Percentiles rank a stretch among this genome's conserved stretches.
These are phyloP conservation scores for Synergus umbraculus DNA, from an alignment of 2,888 invertebrate species.

Conservation along the genomic window DNA sequence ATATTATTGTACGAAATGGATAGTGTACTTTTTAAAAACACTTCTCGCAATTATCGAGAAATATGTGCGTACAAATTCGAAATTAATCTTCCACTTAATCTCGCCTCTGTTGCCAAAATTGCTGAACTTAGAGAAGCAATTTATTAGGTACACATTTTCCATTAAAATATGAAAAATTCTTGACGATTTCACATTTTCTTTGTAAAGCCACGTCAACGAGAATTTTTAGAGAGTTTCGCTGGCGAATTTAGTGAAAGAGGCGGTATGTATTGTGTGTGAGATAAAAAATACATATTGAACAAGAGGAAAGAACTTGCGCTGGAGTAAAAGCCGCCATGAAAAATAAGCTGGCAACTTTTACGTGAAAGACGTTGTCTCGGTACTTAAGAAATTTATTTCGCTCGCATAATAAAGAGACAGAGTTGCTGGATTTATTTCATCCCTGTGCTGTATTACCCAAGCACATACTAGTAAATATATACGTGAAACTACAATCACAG, in stretches of 20 bases:
- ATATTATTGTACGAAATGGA: not conserved
- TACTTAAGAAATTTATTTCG: not conserved
- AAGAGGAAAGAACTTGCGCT: not conserved
- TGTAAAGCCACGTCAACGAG: not conserved
- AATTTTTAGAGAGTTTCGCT: not conserved
- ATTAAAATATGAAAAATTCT: too few species aligned
- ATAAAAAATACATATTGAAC: slow-evolving; percentile 1
- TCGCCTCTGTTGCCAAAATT: not conserved
- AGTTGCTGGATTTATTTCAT: not conserved
- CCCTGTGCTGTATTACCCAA: not conserved
- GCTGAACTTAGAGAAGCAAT: too few species aligned
- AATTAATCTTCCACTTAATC: not conserved
- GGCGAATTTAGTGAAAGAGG: not conserved
- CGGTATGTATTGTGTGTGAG: not conserved
- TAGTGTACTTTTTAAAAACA: not conserved
- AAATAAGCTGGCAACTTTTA: not conserved
- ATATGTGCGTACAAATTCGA: not conserved
- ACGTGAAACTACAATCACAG: not conserved
- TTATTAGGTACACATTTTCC: too few species aligned
- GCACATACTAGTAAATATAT: not conserved
- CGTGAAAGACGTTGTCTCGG: not conserved
- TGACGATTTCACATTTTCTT: too few species aligned
- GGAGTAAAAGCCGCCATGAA: not conserved
- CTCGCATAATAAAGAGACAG: not conserved
- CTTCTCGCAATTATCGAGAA: slow-evolving; percentile 7